Conservation (phyloP, 1,140 invertebrate genomes). For the Steinernema khuongi region DNA sequence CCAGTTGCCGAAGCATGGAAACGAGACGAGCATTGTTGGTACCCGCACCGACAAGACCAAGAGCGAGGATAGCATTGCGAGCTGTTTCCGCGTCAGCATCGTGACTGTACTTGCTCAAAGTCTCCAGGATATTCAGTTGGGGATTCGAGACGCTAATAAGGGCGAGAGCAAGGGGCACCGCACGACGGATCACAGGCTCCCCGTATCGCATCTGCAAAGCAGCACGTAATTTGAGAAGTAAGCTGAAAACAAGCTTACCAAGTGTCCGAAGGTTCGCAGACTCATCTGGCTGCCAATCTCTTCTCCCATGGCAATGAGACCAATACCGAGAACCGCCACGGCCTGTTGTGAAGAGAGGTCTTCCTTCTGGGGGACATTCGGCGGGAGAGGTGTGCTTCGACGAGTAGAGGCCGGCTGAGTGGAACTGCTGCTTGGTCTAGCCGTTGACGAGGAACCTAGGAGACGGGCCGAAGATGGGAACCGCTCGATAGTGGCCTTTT, state of each 20-base stretch:
- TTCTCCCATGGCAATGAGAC: constrained; percentile 97
- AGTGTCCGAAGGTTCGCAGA: constrained; percentile 89
- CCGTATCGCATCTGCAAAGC: constrained; percentile 75
- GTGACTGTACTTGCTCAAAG: constrained; percentile 96
- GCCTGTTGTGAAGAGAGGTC: constrained; percentile 87
- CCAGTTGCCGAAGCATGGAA: constrained; percentile 91
- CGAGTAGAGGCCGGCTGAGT: not conserved
- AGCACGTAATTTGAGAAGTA: too few species aligned
- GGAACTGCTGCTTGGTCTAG: not conserved
- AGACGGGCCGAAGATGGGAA: not conserved
- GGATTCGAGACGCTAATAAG: constrained; percentile 96
- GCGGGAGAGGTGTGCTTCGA: not conserved
- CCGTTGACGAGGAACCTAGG: not conserved
- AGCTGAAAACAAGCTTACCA: too few species aligned
- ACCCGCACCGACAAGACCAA: constrained; percentile 87
- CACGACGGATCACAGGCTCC: constrained; percentile 87
- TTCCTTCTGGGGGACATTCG: constrained; percentile 67
- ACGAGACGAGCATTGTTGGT: constrained; percentile 72
- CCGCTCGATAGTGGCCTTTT: not conserved
- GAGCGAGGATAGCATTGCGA: constrained; percentile 93
- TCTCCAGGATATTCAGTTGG: constrained; percentile 90
- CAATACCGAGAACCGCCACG: constrained; percentile 93
- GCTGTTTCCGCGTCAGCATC: constrained; percentile 89
- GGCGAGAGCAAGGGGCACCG: constrained; percentile 92
- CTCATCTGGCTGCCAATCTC: constrained; percentile 99